Base-by-base conservation (phyloP, 2,113 vertebrate genomes). In the Channa argus region DNA sequence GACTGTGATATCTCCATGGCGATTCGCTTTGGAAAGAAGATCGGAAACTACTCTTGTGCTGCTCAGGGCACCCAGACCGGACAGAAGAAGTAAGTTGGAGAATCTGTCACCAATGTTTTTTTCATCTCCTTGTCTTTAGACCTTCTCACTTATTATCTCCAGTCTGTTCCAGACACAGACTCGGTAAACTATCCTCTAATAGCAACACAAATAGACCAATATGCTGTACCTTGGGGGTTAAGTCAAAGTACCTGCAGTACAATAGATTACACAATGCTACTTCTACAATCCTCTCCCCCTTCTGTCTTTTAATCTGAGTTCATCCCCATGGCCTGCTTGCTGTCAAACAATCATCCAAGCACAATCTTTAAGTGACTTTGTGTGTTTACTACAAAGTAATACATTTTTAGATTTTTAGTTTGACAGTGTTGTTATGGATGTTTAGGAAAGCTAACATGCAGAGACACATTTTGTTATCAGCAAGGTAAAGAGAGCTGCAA, bases 61-160 rank as follows among this genome's bases (percentile, higher is more conserved):
- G 97, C 98, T 11, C 97, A 97, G 81, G 98, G 97, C 10, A 98
- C 96, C 1, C 98, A 99, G 91, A 97, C 94, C 0, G 97, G 98
- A 65, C 97, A 97, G 58, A 99, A 99, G 82, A 99, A 99, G 97
- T 99, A 92, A 95, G 95, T 5, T 5, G 6, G 14, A 54, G 24
- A 24, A 24, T 24, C 24, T 24, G 24, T 24, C 24, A 24, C 24
- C 24, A 24, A 24, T 24, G 24, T 24, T 24, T 24, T 24, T 24
- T 24, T 24, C 24, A 43, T 37, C 47, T 34, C 33, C 38, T 15
- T 3, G 15, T 6, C 13, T 49, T 13, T 13, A 47, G 59, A 7
- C 36, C 49, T 3, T 9, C 14, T 43, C 11, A 15, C 13, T 1
- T 6, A 14, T 50, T 41, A 8, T n/a, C 8, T 50, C 13, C n/a